Evolutionary conservation across 2,113 vertebrate genomes (phyloP).

Genomic region (Coptodon rendalli): DNA sequence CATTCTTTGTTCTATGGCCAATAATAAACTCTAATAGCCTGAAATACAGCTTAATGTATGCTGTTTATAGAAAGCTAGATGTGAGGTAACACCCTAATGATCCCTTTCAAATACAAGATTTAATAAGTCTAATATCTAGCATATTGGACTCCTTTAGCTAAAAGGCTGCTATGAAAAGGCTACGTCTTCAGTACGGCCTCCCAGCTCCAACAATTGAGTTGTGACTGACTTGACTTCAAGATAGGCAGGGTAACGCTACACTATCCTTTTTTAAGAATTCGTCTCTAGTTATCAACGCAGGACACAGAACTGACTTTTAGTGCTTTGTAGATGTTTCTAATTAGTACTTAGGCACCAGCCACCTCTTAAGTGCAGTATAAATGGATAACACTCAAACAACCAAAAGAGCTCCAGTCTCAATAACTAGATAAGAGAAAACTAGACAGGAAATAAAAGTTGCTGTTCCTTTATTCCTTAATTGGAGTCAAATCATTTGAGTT

Average conservation of each 20-base stretch:
- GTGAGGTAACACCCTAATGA: background rate
- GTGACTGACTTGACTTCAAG: background rate
- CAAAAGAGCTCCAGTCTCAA: background rate
- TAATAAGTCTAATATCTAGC: background rate
- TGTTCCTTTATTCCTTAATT: background rate
- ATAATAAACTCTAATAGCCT: background rate
- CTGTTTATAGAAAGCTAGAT: background rate
- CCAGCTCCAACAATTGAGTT: background rate
- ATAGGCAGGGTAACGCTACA: accelerated
- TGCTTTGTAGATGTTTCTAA: background rate
- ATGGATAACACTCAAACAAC: background rate
- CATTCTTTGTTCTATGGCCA: background rate
- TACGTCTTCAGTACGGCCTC: background rate
- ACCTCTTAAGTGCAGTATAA: background rate
- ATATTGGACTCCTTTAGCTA: background rate
- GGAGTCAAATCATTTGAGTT: background rate
- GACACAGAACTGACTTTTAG: background rate
- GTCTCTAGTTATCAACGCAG: background rate
- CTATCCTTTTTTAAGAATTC: background rate
- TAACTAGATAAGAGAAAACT: background rate
- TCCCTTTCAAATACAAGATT: background rate
- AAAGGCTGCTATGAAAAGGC: background rate
- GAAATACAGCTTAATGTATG: background rate
- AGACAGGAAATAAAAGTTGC: background rate
- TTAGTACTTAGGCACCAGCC: background rate